phyloP scores from a whole-genome alignment of 2,888 invertebrate species.

The Acrobasis repandana region DNA sequence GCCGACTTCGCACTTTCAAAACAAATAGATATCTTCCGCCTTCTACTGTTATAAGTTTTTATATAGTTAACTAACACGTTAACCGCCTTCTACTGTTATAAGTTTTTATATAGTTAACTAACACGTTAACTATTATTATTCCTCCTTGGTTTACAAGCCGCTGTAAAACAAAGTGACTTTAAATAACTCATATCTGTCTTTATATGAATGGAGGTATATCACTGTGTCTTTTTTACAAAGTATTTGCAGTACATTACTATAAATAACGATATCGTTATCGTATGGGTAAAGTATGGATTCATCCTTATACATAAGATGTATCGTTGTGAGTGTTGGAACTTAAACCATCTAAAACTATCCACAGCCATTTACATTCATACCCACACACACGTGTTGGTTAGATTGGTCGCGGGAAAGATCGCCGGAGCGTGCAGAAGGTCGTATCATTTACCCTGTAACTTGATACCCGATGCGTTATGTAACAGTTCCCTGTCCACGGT shows the following conservation, averaged over 20 bases:
- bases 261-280: background rate
- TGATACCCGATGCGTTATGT: constrained; percentile 67
- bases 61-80: no score
- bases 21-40: background rate
- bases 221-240: background rate
- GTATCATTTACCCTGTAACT: constrained; percentile 70
- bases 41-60: no score
- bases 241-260: background rate
- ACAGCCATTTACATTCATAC: constrained; percentile 37
- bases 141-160: background rate
- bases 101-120: no score
- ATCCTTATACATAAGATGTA: background rate
- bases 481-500: constrained; percentile 56
- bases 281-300: background rate
- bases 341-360: no score
- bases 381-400: constrained; percentile 32
- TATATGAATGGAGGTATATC: background rate
- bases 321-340: background rate
- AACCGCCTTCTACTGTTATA: no score
- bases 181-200: background rate
- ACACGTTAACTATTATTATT: background rate
- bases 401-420: constrained; percentile 55
- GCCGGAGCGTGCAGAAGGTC: constrained; percentile 69
- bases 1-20: background rate
- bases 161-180: background rate